Base-by-base conservation (phyloP, 2,888 invertebrate species). In the Palloptera scutellata region DNA sequence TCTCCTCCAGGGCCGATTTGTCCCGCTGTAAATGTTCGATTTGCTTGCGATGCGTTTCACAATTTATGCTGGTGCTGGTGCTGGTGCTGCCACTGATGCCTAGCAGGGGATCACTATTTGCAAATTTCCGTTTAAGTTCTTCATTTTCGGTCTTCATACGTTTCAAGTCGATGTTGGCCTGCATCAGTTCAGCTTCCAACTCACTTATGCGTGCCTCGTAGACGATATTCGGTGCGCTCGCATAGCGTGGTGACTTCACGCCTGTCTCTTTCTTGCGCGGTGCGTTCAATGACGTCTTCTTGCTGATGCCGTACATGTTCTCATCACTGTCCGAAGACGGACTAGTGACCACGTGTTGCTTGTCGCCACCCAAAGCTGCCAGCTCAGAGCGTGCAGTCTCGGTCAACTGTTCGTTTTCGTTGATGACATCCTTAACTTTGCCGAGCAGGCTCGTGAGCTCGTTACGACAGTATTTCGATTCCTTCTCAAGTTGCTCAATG, bases 201-300 rank as follows among this genome's bases (percentile, higher is more conserved):
- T 95, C 94, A 3, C 93, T 91, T 63, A 94, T 94, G 70, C 92
- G 88, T 0, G 94, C 94, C 82, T 94, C 94, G 78, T 92, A 93
- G 20, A 94, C 91, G 68, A 94, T 93, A 73, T 89, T 91, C 0
- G 94, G 93, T 0, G 92, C 92, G 78, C 92, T 92, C 12, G 92
- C 83, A 58, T 86, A 87, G 12, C 81, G 76, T 74, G 83, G 81
- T 2, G 83, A 81, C 19, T 78, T 78, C 4, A 73, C 65, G 42
- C 40, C 19, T 17, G 30, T 17, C 4, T 73, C 74, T 48, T 74
- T 72, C 61, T 74, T 70, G 1, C 69, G 70, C 64, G 72, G 74
- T 13, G 63, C 64, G 5, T 52, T 52, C 0, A 45, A 0, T 9
- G 54, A 9, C 19, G 63, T 60, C 41, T 68, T 67, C 20, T 72